Evolutionary conservation across 2,888 invertebrate species (phyloP).

Genomic region (Drosophila kuntzei): DNA sequence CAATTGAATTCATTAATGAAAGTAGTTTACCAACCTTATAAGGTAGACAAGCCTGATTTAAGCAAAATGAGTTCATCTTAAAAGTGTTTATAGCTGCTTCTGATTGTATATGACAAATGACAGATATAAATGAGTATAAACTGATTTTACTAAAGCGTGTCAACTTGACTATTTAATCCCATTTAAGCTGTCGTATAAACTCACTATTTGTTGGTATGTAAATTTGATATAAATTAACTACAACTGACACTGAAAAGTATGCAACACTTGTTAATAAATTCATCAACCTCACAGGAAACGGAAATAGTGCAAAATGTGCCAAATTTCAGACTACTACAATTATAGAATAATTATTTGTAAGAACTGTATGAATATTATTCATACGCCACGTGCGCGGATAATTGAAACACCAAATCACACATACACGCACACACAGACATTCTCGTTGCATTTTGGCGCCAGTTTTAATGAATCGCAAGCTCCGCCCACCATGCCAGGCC

Average conservation of each 20-base stretch:
- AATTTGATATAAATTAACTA: too few relatives aligned
- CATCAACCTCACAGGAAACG: background rate
- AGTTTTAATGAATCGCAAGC: slow-evolving; percentile 65
- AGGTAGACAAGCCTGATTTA: too few relatives aligned
- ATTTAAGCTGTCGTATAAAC: too few relatives aligned
- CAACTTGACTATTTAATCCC: too few relatives aligned
- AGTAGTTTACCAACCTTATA: too few relatives aligned
- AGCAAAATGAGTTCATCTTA: too few relatives aligned
- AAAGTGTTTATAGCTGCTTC: too few relatives aligned
- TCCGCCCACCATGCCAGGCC: slow-evolving; percentile 45
- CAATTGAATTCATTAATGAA: too few relatives aligned
- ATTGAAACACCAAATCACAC: background rate
- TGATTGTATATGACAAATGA: too few relatives aligned
- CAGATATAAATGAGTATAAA: too few relatives aligned
- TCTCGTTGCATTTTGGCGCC: slow-evolving; percentile 70
- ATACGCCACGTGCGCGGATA: slow-evolving; percentile 50
- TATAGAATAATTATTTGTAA: background rate
- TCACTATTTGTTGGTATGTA: too few relatives aligned
- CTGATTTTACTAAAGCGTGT: too few relatives aligned
- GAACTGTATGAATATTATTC: slow-evolving; percentile 14
- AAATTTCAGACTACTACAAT: background rate
- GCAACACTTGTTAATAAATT: background rate
- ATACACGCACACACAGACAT: background rate
- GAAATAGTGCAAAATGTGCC: background rate
- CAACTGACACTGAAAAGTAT: background rate